Conservation (phyloP, 2,888 invertebrate genomes). For the Steinernema scapterisci region DNA sequence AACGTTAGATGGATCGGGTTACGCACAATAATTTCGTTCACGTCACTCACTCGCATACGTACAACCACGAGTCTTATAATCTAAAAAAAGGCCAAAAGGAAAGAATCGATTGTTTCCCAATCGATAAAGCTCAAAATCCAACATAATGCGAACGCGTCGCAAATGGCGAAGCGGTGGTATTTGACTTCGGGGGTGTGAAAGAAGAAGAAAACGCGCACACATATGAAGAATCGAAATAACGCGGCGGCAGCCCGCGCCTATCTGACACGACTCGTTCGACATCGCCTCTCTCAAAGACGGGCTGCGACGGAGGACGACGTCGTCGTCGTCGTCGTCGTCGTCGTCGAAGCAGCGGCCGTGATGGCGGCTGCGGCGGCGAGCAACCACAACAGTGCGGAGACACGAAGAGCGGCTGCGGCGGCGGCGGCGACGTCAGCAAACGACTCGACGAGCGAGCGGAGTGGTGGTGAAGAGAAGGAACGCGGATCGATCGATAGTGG, state of each 20-base stretch:
- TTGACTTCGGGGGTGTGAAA: neutral
- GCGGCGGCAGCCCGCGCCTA: neutral
- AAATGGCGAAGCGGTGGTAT: neutral
- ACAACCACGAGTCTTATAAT: too few relatives aligned
- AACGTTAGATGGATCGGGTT: too few relatives aligned
- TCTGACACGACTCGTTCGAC: neutral
- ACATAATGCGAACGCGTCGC: neutral
- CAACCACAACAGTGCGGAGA: neutral
- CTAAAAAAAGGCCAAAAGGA: too few relatives aligned
- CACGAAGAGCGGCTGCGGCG: too few relatives aligned
- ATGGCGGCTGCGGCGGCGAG: conserved; percentile 2
- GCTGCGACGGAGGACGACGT: neutral
- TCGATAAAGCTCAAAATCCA: neutral
- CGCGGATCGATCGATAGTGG: neutral
- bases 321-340: neutral
- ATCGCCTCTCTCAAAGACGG: neutral
- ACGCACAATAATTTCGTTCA: too few relatives aligned
- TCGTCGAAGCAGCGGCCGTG: neutral
- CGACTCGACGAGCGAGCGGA: neutral
- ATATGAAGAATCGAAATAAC: neutral
- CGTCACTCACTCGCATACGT: too few relatives aligned
- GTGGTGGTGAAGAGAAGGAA: neutral
- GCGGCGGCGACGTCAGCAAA: too few relatives aligned
- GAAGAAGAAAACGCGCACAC: neutral
- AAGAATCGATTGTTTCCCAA: neutral